Percentiles rank a stretch among this genome's conserved stretches.
Evolutionary conservation across 2,113 vertebrate species (phyloP).

Genomic region (Pan troglodytes): DNA sequence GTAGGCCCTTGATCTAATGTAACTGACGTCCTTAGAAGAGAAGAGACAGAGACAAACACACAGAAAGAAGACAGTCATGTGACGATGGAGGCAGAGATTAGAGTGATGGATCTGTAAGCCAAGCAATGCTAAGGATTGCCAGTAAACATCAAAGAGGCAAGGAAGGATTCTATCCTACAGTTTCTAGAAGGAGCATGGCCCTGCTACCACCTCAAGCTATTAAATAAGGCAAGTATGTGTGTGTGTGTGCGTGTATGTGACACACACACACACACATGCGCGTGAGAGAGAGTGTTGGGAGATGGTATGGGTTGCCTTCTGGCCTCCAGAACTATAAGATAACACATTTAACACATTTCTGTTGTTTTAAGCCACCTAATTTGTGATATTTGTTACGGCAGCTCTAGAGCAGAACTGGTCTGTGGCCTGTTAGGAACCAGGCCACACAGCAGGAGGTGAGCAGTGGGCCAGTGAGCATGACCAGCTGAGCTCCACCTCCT

Average conservation of each 20-base stretch:
- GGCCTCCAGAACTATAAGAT: not conserved
- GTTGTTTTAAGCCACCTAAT: not conserved
- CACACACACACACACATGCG: no score
- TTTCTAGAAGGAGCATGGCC: not conserved
- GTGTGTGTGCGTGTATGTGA: no score
- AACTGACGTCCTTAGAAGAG: not conserved
- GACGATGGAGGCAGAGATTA: not conserved
- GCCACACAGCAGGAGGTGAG: no score
- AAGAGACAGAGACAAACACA: not conserved
- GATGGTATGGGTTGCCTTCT: not conserved
- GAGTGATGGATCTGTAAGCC: rapidly evolving
- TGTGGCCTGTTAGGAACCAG: no score
- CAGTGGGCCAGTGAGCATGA: no score
- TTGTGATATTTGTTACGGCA: not conserved
- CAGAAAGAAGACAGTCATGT: not conserved
- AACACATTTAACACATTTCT: not conserved
- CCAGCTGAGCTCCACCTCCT: no score
- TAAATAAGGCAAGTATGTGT: no score
- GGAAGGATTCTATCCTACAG: not conserved
- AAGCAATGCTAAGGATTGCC: not conserved
- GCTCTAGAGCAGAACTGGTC: no score
- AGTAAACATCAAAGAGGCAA: not conserved
- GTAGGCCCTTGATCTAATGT: not conserved
- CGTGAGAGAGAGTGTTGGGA: no score
- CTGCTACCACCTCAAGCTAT: not conserved